Conservation (phyloP, 1,140 invertebrate genomes). For the Camponotus pennsylvanicus region DNA sequence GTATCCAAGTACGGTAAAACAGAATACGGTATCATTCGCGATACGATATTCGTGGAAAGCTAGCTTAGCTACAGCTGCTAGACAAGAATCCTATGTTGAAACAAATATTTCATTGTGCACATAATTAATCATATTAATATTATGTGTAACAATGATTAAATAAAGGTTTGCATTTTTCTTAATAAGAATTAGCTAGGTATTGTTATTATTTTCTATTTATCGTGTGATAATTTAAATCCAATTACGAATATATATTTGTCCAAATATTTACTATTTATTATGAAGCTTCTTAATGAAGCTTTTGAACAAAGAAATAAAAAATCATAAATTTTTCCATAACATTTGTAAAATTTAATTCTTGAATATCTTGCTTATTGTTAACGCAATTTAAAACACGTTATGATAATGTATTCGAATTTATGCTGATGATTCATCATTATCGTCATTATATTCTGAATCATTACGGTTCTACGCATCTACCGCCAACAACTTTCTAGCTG, state of each 20-base stretch:
- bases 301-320: neutral
- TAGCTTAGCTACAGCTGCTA: constrained; percentile 44
- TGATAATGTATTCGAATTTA: neutral
- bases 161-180: neutral
- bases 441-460: constrained; percentile 32
- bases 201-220: neutral
- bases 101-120: neutral
- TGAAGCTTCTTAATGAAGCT: too few relatives aligned
- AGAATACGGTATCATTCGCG: constrained; percentile 30
- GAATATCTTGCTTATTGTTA: neutral
- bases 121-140: neutral
- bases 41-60: neutral
- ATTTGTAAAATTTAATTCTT: neutral
- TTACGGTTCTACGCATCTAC: constrained; percentile 51
- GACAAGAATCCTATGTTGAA: constrained; percentile 21
- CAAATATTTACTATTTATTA: neutral
- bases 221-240: neutral
- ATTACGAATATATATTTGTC: neutral
- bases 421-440: constrained; percentile 38
- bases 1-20: constrained; percentile 51
- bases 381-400: constrained; percentile 4
- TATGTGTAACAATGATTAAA: constrained; percentile 1
- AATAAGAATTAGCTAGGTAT: neutral
- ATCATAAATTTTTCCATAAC: neutral
- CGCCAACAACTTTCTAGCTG: constrained; percentile 68